These are phyloP conservation scores for Campoletis sonorensis DNA, from an alignment of 1,140 invertebrate species.

Conservation along the genomic window DNA sequence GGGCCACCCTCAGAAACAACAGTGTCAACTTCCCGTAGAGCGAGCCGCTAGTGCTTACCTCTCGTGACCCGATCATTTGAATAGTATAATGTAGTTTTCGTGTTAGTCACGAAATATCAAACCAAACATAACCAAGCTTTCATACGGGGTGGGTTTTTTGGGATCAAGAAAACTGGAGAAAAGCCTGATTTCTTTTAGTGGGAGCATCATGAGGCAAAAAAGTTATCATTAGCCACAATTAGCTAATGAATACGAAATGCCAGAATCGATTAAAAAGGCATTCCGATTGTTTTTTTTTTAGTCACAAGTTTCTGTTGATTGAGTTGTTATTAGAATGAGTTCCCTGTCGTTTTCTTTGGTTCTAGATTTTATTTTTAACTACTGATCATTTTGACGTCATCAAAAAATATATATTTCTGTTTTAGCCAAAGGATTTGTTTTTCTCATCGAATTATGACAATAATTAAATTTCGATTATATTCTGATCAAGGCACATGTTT, in stretches of 20 bases:
- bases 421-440: no score
- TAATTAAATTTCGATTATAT: not conserved
- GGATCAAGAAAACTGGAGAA: not conserved
- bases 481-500: slow-evolving; percentile 32
- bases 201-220: not conserved
- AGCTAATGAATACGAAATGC: no score
- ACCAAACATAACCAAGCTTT: slow-evolving; percentile 40
- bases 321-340: no score
- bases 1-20: slow-evolving; percentile 73
- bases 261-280: no score
- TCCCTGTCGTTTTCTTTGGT: no score
- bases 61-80: slow-evolving; percentile 66
- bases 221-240: not conserved
- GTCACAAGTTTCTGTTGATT: no score
- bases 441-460: not conserved
- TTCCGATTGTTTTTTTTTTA: no score
- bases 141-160: not conserved
- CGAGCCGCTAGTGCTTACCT: slow-evolving; percentile 36
- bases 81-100: slow-evolving; percentile 73
- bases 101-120: slow-evolving; percentile 61
- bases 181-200: not conserved
- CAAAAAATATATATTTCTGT: not conserved
- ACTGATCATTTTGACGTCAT: no score
- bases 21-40: slow-evolving; percentile 72
- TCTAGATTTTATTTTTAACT: no score